These are phyloP conservation scores for Branchinecta lindahli DNA, from an alignment of 1,140 invertebrate species.

Conservation along the genomic window DNA sequence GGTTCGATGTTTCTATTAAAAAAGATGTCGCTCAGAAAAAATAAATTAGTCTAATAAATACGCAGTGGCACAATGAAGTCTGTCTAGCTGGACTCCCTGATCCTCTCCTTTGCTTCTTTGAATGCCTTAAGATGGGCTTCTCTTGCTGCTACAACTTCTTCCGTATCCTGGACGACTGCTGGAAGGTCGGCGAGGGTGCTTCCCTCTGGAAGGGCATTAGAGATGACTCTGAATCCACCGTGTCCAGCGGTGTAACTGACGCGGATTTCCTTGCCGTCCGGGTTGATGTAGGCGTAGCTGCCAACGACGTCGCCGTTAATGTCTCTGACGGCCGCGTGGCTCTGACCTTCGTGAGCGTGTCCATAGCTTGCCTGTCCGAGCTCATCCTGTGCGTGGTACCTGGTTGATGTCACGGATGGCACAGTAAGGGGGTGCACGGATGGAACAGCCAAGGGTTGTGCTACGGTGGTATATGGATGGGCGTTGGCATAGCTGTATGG, in stretches of 20 bases:
- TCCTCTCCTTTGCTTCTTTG: slow-evolving; percentile 16
- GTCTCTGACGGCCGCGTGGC: slow-evolving; percentile 16
- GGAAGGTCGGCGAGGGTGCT: slow-evolving; percentile 13
- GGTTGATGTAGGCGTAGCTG: slow-evolving; percentile 22
- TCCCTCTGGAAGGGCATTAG: slow-evolving; percentile 21
- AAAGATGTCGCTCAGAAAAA: not conserved
- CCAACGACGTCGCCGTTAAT: slow-evolving; percentile 22
- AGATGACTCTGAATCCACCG: slow-evolving; percentile 22
- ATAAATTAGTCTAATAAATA: not conserved
- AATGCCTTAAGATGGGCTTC: slow-evolving; percentile 32
- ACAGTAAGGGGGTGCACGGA: not conserved
- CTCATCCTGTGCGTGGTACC: slow-evolving; percentile 39
- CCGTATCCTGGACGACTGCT: slow-evolving; percentile 15
- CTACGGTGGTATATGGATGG: too few relatives aligned
- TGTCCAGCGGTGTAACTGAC: slow-evolving; percentile 23
- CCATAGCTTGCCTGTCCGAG: slow-evolving; percentile 34
- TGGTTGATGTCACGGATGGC: not conserved
- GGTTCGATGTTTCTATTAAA: not conserved
- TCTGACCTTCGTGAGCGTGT: slow-evolving; percentile 6
- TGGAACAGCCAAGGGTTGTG: too few relatives aligned
- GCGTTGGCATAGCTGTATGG: too few relatives aligned
- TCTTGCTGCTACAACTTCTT: slow-evolving; percentile 17
- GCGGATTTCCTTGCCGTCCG: slow-evolving; percentile 22
- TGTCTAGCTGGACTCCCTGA: slow-evolving; percentile 12
- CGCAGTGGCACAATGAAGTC: not conserved